Base-by-base conservation (phyloP, 2,113 vertebrate species). In the Sinocyclocheilus anophthalmus region DNA sequence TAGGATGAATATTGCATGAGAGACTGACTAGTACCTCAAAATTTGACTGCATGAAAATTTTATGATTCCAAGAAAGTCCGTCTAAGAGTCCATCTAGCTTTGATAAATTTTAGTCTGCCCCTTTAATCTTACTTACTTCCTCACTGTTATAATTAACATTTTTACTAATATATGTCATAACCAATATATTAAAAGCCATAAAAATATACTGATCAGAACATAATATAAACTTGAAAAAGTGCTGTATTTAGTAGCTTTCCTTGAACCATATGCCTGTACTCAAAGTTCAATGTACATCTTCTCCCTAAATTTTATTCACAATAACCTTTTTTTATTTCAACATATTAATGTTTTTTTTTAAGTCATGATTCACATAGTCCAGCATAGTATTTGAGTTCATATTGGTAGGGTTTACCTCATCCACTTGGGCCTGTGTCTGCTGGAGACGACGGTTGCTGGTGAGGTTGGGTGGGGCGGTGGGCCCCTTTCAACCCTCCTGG, bases 341-440 rank as follows among this genome's bases (percentile, higher is more conserved):
- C 50, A 53, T 53, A 16, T 53, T 4, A 14, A 53, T 53, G 4
- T 53, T 53, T 4, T 53, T 9, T 14, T 1, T 53, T 4, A 78
- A 57, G 39, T 45, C 39, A 42, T 45, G 30, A 57, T 59, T 78
- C 10, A 78, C 16, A 10, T 57, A 10, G 30, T 39, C 50, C 76
- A 55, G 61, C 24, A 61, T 14, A 42, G 6, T 39, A 33, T 33
- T 9, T 39, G 39, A 4, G 26, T 3, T 57, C 13, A 39, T 69
- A 61, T 18, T 61, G 11, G 65, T 12, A 67, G 91, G 90, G 91
- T 95, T 89, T 93, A 97, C 91, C 96, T 97, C 96, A 93, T 98
- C 90, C 94, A 97, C 96, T 94, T 98, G 91, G 81, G 96, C 88
- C 95, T 97, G 87, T 73, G 94, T 94, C 90, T 95, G 94, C 87